Conservation (phyloP, 2,888 invertebrate species). For the Drymonia ruficornis region DNA sequence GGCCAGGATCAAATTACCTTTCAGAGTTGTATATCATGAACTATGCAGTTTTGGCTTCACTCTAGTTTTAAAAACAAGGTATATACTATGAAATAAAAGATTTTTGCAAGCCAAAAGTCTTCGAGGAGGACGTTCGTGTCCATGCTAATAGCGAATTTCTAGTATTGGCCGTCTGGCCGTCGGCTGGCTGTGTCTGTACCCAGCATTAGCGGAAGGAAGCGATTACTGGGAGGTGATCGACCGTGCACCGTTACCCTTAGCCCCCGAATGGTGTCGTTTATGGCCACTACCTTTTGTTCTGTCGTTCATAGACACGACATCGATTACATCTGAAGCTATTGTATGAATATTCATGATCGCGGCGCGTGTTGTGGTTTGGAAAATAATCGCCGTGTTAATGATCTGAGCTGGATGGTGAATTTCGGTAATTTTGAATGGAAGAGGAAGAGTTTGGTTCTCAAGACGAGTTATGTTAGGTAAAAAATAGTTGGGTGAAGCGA, state of each 20-base stretch:
- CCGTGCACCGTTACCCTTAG: constrained; percentile 73
- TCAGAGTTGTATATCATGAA: too few relatives aligned
- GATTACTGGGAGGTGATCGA: constrained; percentile 79
- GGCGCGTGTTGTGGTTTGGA: constrained; percentile 48
- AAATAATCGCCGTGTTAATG: neutral
- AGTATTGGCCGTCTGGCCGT: too few relatives aligned
- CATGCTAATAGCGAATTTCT: neutral
- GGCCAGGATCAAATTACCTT: too few relatives aligned
- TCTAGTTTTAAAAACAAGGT: too few relatives aligned
- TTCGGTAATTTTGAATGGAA: neutral
- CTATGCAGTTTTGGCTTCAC: too few relatives aligned
- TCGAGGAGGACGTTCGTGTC: neutral
- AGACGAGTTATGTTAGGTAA: too few relatives aligned
- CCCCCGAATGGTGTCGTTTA: constrained; percentile 59
- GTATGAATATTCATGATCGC: constrained; percentile 64
- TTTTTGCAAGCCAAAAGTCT: too few relatives aligned
- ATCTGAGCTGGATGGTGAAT: neutral
- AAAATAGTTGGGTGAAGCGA: too few relatives aligned
- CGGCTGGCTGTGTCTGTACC: neutral
- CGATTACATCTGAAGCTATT: constrained; percentile 63
- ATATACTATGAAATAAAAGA: too few relatives aligned
- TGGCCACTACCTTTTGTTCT: constrained; percentile 44
- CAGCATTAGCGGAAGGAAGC: constrained; percentile 75
- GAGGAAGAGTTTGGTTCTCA: too few relatives aligned
- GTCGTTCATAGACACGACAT: constrained; percentile 47